Base-by-base conservation (phyloP, 92 coral and sea anemone genomes). In the Nematostella vectensis region DNA sequence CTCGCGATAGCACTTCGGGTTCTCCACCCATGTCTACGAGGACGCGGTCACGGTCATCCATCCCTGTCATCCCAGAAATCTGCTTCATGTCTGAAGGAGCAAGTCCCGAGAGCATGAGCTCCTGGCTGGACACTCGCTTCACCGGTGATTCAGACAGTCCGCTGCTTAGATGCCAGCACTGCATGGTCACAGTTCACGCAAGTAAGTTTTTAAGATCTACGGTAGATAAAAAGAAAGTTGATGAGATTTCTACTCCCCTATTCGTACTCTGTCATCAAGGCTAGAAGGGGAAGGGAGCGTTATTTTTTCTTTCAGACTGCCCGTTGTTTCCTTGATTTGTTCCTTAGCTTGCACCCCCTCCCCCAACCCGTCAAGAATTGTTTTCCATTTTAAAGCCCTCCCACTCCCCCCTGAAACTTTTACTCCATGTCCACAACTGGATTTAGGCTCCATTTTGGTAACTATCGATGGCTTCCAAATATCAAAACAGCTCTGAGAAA, bases 1-100 rank as follows among this genome's bases (percentile, higher is more conserved):
- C 40, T 6, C 40, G 40, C 8, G 15, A 6, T 6, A 33, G 40
- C 15, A 6, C 40, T 15, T 15, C 40, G 40, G 6, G 6, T 6
- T 33, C 40, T 33, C 40, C 40, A 6, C 10, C 9, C 30, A 6
- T 19, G 6, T 11, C 10, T 12, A 31, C 25, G 18, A 6, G 30
- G 3, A 51, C 29, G 8, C 29, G 47, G 57, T 40, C 57, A 10
- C 43, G 36, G 24, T 12, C 75, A 17, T 75, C 88, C 11, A 81
- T 75, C 11, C 95, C 95, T 0, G 71, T 62, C 4, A 59, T 85
- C 19, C 95, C 95, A 2, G 95, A 85, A 77, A 85, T 85, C 23
- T 85, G 95, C 38, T 80, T 85, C 74, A 75, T 77, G 82, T 85
- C 88, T 13, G 84, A 80, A 24, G 95, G 79, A 61, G 74, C 83